Conservation (phyloP, 2,888 invertebrate species). For the Trichogramma evanescens region DNA sequence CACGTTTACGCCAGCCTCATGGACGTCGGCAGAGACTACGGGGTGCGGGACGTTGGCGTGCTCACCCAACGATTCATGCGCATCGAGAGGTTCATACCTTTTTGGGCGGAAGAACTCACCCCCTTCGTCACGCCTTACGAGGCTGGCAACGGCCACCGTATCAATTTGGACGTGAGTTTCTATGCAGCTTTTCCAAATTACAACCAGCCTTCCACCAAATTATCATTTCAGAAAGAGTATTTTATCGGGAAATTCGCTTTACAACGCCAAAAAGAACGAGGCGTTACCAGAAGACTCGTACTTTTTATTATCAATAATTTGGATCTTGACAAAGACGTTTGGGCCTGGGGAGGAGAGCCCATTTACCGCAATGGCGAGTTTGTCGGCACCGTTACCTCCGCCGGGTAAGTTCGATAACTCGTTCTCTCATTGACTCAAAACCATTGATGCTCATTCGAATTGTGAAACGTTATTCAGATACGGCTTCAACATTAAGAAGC, state of each 20-base stretch:
- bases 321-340: constrained; percentile 58
- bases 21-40: constrained; percentile 60
- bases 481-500: constrained; percentile 58
- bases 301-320: constrained; percentile 59
- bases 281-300: constrained; percentile 57
- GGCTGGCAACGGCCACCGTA: constrained; percentile 57
- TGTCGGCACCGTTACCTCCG: constrained; percentile 61
- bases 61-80: constrained; percentile 61
- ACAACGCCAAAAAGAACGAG: constrained; percentile 55
- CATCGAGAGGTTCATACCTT: constrained; percentile 65
- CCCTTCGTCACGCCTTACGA: constrained; percentile 59
- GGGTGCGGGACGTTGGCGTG: constrained; percentile 61
- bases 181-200: neutral
- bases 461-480: constrained; percentile 47
- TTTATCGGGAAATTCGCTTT: constrained; percentile 63
- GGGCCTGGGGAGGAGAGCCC: constrained; percentile 67
- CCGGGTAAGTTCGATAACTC: constrained; percentile 53
- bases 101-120: constrained; percentile 64
- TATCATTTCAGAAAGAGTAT: constrained; percentile 48
- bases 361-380: constrained; percentile 60
- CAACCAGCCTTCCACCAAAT: neutral
- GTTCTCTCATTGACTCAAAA: neutral
- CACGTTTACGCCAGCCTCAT: constrained; percentile 66
- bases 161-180: constrained; percentile 50
- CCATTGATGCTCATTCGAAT: neutral